phyloP scores from a whole-genome alignment of 2,113 vertebrate species.

The Ammodytes marinus region DNA sequence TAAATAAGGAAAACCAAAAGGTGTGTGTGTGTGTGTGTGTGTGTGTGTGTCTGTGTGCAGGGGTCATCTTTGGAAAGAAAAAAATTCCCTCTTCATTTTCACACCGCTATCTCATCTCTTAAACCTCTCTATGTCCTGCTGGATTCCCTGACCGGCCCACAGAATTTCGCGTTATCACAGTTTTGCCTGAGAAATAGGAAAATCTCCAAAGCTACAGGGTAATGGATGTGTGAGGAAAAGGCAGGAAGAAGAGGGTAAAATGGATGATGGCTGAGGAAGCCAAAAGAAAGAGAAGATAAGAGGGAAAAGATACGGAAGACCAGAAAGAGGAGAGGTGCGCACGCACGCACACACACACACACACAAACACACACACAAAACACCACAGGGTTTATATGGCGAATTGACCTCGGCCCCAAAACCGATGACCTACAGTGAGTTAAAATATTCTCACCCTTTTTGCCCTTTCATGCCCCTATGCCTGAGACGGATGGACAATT shows the following conservation, averaged over 20 bases:
- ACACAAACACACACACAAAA: conserved; percentile 15
- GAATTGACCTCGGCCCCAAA: conserved; percentile 49
- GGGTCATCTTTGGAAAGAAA: conserved; percentile 8
- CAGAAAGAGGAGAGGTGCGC: neutral
- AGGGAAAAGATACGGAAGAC: neutral
- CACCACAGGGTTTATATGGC: neutral
- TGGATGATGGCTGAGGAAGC: neutral
- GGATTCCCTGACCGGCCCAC: conserved; percentile 47
- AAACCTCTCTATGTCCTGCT: conserved; percentile 39
- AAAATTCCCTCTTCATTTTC: conserved; percentile 4
- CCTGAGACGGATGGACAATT: conserved; percentile 43
- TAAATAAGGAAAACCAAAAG: conserved; percentile 27
- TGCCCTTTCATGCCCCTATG: conserved; percentile 12
- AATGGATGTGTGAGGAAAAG: conserved; percentile 25
- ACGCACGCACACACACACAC: neutral
- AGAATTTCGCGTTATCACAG: conserved; percentile 33
- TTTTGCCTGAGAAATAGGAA: conserved; percentile 39
- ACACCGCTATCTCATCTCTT: conserved; percentile 52
- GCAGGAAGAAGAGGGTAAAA: neutral
- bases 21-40: conserved; percentile 20
- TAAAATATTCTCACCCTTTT: conserved; percentile 50
- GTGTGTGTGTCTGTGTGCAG: conserved; percentile 1
- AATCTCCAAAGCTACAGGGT: conserved; percentile 35
- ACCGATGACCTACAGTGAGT: conserved; percentile 47
- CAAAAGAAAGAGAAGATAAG: conserved; percentile 13